Evolutionary conservation across 2,888 invertebrate genomes (phyloP), one percentile per base, ranked within the genome.

Genomic region (Cosmopolites sordidus): DNA sequence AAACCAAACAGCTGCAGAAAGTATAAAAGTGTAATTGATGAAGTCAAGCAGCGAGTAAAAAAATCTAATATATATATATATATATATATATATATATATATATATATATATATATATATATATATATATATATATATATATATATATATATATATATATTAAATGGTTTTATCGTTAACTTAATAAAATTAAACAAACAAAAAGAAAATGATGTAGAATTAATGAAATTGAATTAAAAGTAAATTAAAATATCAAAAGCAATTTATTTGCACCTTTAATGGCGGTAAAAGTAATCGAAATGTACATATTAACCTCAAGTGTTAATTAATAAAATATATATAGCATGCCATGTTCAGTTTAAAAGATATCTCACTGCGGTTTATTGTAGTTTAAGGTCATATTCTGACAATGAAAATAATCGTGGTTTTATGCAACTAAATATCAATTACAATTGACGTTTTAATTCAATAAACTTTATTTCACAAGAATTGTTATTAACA

Each of bases 351-450:
- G 29, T 29, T 44, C 33, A 29, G 16, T 44, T 29, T 14, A 15
- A 12, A 29, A 30, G 29, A 44, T 44, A 30, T 29, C 16, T n/a
- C n/a, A n/a, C n/a, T 30, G 8, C 11, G 30, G 37, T 30, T 33
- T 14, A 16, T 37, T 40, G 14, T 14, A 48, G 44, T 46, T 43
- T 42, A 47, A 52, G 47, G 47, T 47, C 47, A 48, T 33, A 16
- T 50, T 50, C 45, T 37, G 44, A 50, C 39, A 44, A 43, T 39
- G 33, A 42, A 5, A 43, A 22, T 39, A 47, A 52, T 52, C 52
- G 42, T 40, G 47, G 33, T 18, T 47, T 52, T 52, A 27, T 47
- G 29, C 52, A 47, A 52, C 22, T 37, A 17, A 17, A 41, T 33
- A 30, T 43, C 17, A n/a, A 12, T 37, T 42, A 16, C 3, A 11